These are phyloP conservation scores for Mystacornis crossleyi DNA, from an alignment of 2,113 vertebrate genomes.

Conservation along the genomic window DNA sequence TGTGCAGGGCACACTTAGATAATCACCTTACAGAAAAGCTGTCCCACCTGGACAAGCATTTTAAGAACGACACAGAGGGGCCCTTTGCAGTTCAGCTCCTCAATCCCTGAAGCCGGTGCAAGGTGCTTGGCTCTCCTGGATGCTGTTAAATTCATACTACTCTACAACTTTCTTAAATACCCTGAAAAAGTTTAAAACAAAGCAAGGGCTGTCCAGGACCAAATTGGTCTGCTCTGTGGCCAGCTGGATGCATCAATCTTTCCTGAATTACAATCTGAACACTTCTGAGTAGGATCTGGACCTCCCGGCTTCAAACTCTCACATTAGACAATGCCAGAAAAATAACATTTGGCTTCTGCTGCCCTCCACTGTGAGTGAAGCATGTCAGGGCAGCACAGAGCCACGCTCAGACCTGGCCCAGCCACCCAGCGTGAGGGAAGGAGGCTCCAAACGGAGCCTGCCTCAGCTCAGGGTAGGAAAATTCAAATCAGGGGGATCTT, in stretches of 20 bases:
- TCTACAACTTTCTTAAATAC: not conserved
- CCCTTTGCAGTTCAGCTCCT: not conserved
- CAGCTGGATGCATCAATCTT: not conserved
- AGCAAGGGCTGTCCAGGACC: not conserved
- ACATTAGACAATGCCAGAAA: not conserved
- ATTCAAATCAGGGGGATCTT: not conserved
- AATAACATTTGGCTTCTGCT: not conserved
- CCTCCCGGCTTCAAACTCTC: not conserved
- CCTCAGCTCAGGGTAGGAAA: not conserved
- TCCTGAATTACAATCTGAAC: not conserved
- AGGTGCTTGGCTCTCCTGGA: not conserved
- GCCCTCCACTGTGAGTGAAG: not conserved
- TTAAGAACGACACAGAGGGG: not conserved
- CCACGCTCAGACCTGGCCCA: fast-evolving
- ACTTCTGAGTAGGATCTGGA: not conserved
- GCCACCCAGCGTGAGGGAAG: not conserved
- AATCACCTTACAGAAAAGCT: not conserved
- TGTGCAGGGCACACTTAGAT: not conserved
- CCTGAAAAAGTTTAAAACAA: not conserved
- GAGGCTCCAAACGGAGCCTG: not conserved
- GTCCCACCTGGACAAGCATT: not conserved
- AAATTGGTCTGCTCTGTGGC: not conserved
- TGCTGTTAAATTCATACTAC: not conserved
- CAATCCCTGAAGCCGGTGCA: not conserved
- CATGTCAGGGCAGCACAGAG: not conserved